Base-by-base conservation (phyloP, 2,797 vertebrate species). In the Gobio occitaniae region DNA sequence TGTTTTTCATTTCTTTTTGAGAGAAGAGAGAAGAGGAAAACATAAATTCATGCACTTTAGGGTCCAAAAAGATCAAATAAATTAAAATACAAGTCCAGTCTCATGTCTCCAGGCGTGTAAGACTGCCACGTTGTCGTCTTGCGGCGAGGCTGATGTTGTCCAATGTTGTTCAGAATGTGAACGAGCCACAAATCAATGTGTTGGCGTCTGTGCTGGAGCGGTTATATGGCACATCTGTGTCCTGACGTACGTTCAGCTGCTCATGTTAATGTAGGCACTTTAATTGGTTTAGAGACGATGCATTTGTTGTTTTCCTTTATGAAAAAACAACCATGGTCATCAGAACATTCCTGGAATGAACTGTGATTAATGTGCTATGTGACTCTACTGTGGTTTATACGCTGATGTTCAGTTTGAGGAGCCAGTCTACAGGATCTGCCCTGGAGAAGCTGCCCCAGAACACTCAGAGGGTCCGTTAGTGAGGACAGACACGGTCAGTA, bases 61-160 rank as follows among this genome's bases (percentile, higher is more conserved):
- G 32, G 32, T 32, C 32, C 32, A 32, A 32, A 32, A 32, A 52
- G 38, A 17, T 12, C 6, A 32, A 7, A 16, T 9, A 36, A 10
- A 81, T 65, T 44, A 12, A 48, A 69, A 83, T 17, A 25, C 13
- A 32, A 36, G 54, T 72, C 13, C 4, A 3, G 32, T 16, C 61
- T 65, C 61, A 15, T 65, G 61, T 65, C 61, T 29, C n/a, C 25
- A 32, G 19, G 74, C 38, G 50, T 63, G 79, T 47, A 65, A 17
- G 25, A 41, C 78, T 86, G 87, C 87, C 87, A 87, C 82, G 86
- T 86, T 83, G 78, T 83, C 84, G 41, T 19, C 38, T 69, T 77
- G 44, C 54, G 65, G 80, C 56, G n/a, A 66, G 65, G 68, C 66
- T 84, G 63, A 75, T 87, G 80, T 65, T 81, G 77, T 80, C 38